phyloP scores from a whole-genome alignment of 2,113 vertebrate species.

The Podocnemis expansa region DNA sequence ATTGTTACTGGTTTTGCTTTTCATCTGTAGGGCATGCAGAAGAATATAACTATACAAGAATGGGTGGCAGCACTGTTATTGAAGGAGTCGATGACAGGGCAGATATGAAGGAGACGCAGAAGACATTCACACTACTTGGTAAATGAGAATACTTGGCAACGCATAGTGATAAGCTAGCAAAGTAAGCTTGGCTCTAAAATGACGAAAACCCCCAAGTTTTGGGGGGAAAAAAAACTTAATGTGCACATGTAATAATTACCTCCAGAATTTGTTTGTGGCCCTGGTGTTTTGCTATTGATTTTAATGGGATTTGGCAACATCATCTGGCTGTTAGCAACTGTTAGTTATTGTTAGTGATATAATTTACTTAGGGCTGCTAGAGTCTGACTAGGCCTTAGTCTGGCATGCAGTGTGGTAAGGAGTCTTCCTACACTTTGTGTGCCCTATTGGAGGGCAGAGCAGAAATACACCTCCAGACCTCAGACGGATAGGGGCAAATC shows the following conservation, averaged over 20 bases:
- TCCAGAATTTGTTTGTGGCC: neutral
- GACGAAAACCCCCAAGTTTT: neutral
- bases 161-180: neutral
- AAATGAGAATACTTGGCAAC: neutral
- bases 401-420: neutral
- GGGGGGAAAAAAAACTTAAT: neutral
- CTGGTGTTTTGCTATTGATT: neutral
- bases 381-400: neutral
- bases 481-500: too few species aligned
- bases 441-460: neutral
- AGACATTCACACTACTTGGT: conserved; percentile 91
- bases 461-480: neutral
- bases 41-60: conserved; percentile 89
- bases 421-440: neutral
- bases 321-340: neutral
- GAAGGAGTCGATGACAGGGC: conserved; percentile 89
- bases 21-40: conserved; percentile 84
- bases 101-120: conserved; percentile 89
- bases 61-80: conserved; percentile 85
- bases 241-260: neutral
- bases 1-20: neutral
- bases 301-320: neutral
- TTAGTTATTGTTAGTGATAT: neutral
- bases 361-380: neutral
- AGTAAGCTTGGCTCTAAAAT: neutral